Evolutionary conservation across 2,888 invertebrate species (phyloP).

Genomic region (Subacronicta megacephala): DNA sequence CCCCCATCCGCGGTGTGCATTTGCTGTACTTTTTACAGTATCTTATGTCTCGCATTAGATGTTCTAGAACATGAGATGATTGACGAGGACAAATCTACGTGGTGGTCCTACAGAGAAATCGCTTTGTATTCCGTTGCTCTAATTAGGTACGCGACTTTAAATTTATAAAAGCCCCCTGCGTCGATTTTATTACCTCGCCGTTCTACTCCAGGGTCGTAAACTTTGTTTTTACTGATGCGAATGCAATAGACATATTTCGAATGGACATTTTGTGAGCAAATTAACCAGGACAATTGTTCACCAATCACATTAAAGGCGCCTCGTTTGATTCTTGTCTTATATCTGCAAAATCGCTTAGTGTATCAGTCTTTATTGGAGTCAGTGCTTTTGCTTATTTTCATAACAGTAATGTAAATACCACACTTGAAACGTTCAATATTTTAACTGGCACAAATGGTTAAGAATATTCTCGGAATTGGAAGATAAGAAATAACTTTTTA

Average conservation of each 20-base stretch:
- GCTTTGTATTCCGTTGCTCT: constrained; percentile 65
- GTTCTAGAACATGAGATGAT: constrained; percentile 46
- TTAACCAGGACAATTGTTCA: constrained; percentile 21
- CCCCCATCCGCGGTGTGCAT: constrained; percentile 60
- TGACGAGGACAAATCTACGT: constrained; percentile 65
- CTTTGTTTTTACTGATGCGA: constrained; percentile 42
- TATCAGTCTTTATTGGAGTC: constrained; percentile 6
- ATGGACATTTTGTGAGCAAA: constrained; percentile 37
- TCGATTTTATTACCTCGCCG: constrained; percentile 70
- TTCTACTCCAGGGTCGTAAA: constrained; percentile 54
- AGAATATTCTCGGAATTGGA: constrained; percentile 73
- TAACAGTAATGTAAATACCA: constrained; percentile 33
- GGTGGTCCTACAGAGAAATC: constrained; percentile 74
- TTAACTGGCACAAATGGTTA: constrained; percentile 52
- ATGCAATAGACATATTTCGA: constrained; percentile 35
- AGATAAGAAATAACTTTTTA: constrained; percentile 74
- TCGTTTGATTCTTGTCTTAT: constrained; percentile 16
- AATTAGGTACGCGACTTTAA: constrained; percentile 65
- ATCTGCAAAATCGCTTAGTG: constrained; percentile 12
- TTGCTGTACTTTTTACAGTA: constrained; percentile 69
- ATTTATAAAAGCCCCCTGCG: constrained; percentile 69
- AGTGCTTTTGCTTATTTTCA: constrained; percentile 16
- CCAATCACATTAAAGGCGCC: constrained; percentile 12
- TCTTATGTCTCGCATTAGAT: constrained; percentile 65
- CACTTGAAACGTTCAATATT: constrained; percentile 48